Evolutionary conservation across 2,113 vertebrate species (phyloP), one percentile per base, ranked within the genome.

Genomic region (Aptenodytes forsteri): DNA sequence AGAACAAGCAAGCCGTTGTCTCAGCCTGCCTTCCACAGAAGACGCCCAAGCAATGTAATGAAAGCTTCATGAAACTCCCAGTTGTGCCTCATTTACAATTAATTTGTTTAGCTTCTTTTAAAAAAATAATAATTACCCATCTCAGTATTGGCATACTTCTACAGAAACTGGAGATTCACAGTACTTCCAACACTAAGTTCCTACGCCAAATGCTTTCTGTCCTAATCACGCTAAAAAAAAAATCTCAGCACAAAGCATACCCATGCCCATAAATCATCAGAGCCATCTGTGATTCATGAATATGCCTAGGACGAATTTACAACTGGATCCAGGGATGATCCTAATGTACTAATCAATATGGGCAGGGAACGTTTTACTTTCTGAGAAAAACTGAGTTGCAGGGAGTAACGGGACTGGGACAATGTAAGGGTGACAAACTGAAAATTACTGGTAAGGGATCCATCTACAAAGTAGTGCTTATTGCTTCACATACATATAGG

Each of bases 1-100:
- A 0, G 26, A 91, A 95, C 76, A 94, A 84, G 76, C 2, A 29
- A 91, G 82, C 21, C 78, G 87, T 95, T 93, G 81, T 91, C 77
- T 82, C 77, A 67, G 73, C n/a, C 44, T 67, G 32, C 69, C 58
- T 75, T 69, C 84, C 50, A 12, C 27, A 72, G 38, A 50, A 40
- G 32, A 91, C 0, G 0, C 21, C 47, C 54, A 83, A 79, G 61
- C 20, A 82, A 52, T 1, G 14, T 9, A 78, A 27, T 1, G 13
- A 78, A 84, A 89, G 13, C 65, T 18, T 71, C 69, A 75, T 3
- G 1, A 46, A 90, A 87, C 55, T 72, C 49, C 56, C 44, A 83
- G 1, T 0, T 72, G 70, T 54, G 27, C 21, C 20, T 18, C 6
- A 21, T 23, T 69, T 19, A 40, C 23, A 12, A 69, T 76, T 56